Percentiles rank a stretch among this genome's conserved stretches.
phyloP scores from a whole-genome alignment of 2,888 invertebrate species.

The Nasonovia ribisnigri region DNA sequence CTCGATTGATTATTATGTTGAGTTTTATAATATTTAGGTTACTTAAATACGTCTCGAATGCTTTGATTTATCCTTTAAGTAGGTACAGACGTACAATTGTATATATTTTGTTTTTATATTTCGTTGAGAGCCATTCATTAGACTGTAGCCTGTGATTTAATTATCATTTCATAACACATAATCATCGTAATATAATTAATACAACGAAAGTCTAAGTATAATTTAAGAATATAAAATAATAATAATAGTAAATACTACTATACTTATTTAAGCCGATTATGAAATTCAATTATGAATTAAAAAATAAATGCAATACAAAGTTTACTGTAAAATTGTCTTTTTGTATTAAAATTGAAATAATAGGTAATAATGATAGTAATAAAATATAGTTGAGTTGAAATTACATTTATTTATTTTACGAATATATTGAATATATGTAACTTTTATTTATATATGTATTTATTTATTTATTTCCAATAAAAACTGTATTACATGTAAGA shows the following conservation, averaged over 20 bases:
- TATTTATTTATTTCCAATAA: too few species aligned
- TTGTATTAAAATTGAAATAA: background rate
- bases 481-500: too few species aligned
- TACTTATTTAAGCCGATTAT: background rate
- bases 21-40: background rate
- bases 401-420: background rate
- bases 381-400: background rate
- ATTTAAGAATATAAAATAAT: background rate
- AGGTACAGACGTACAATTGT: background rate
- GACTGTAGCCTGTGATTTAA: background rate
- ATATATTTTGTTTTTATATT: background rate
- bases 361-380: background rate
- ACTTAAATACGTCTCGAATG: background rate
- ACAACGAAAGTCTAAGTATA: background rate
- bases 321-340: background rate
- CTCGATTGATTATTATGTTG: background rate
- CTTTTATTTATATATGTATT: too few species aligned
- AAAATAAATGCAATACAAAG: background rate
- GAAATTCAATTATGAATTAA: background rate
- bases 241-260: background rate
- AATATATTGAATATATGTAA: background rate
- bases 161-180: background rate
- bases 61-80: background rate
- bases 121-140: background rate
- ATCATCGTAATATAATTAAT: background rate